Base-by-base conservation (phyloP, 2,888 invertebrate genomes). In the Tipula helvola region DNA sequence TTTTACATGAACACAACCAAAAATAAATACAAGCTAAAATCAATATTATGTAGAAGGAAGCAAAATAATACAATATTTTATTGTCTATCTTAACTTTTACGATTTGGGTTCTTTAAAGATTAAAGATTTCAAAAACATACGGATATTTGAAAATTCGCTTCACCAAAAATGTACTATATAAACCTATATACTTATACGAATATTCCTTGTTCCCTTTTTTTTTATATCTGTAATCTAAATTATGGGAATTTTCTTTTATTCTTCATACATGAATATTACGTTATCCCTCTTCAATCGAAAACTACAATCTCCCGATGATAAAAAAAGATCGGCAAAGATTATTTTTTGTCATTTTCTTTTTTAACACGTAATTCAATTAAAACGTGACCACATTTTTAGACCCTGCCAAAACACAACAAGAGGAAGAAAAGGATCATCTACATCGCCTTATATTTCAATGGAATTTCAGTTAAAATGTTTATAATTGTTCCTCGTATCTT, bases 311-410 rank as follows among this genome's bases (percentile, higher is more conserved):
- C 28, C 28, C 28, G 10, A 28, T 71, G 71, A 71, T 28, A 71
- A 71, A 71, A 71, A 71, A 71, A 10, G 10, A 28, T 71, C 71
- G 28, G 7, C 28, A 71, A 71, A 10, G 71, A 71, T 71, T 71
- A 71, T 71, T 71, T 71, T 71, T 71, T 8, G 18, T 28, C 1
- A 28, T 71, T 84, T 84, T n/a, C 39, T 84, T 84, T 84, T 84
- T 84, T 84, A 41, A 84, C 84, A 84, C 84, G 84, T 84, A 84
- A 36, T 84, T 84, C 84, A 84, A 84, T 41, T 84, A 84, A 84
- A 84, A 84, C 84, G 84, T 84, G 84, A 84, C 84, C 84, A 84
- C 84, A 84, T 39, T 84, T 84, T 3, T 84, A 39, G 84, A 39
- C 84, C 84, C 16, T 84, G 84, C n/a, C 41, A 84, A 39, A 28